Percentiles rank a stretch among this genome's conserved stretches.
Conservation (phyloP, 2,113 vertebrate genomes). For the Ancistrus triradiatus region DNA sequence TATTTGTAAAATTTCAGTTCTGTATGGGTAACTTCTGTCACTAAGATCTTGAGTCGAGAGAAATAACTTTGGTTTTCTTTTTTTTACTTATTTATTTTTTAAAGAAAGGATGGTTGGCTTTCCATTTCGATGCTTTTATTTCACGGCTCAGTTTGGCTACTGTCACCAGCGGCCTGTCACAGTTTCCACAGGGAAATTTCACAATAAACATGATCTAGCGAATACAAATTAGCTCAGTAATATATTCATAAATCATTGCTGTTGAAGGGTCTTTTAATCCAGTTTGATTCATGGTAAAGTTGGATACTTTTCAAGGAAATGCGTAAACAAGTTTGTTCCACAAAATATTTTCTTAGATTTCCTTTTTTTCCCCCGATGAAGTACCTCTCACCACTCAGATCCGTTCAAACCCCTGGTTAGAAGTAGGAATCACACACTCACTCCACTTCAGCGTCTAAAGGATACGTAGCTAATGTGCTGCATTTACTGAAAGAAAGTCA, state of each 20-base stretch:
- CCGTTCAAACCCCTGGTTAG: conserved; percentile 39
- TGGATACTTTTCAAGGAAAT: too few species aligned
- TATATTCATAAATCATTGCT: conserved; percentile 76
- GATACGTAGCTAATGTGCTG: conserved; percentile 31
- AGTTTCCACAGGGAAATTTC: conserved; percentile 47
- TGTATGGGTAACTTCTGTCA: background rate
- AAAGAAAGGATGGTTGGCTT: background rate
- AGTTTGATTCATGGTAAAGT: conserved; percentile 75
- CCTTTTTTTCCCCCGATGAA: too few species aligned
- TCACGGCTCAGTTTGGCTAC: conserved; percentile 13
- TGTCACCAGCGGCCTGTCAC: conserved; percentile 11
- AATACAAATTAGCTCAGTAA: conserved; percentile 73
- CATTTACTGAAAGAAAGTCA: conserved; percentile 14
- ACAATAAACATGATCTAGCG: conserved; percentile 69
- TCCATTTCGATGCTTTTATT: conserved; percentile 8
- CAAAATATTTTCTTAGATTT: too few species aligned
- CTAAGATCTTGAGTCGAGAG: background rate
- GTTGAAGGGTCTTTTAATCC: conserved; percentile 70
- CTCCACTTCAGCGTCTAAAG: conserved; percentile 48
- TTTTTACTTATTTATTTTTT: too few species aligned
- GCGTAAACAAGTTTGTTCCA: too few species aligned
- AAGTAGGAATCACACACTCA: conserved; percentile 31
- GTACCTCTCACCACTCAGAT: too few species aligned
- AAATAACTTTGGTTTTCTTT: too few species aligned
- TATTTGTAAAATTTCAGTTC: background rate